Evolutionary conservation across 2,113 vertebrate genomes (phyloP).

Genomic region (Malurus cyaneus): DNA sequence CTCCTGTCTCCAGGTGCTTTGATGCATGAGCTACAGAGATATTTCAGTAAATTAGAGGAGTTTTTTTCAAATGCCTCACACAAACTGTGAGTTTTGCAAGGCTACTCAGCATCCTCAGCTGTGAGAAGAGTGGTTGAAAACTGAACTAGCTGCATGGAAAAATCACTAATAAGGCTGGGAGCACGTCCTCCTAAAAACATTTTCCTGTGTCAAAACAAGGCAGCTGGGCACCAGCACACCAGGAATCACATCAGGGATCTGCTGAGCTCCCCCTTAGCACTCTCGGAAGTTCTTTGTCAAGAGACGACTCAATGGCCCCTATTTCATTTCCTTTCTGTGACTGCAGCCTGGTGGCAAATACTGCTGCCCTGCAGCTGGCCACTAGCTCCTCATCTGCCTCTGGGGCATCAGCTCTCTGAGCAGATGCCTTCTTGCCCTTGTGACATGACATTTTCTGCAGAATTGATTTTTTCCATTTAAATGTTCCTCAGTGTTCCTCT

Average conservation of each 20-base stretch:
- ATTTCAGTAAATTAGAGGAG: neutral
- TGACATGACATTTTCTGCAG: neutral
- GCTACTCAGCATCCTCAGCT: neutral
- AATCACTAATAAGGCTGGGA: neutral
- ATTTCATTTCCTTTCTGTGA: neutral
- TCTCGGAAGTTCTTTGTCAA: neutral
- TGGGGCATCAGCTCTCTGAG: neutral
- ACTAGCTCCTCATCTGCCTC: neutral
- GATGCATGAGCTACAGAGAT: neutral
- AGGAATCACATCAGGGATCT: fast-evolving
- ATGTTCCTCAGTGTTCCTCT: neutral
- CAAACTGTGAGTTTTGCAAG: neutral
- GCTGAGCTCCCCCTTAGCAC: neutral
- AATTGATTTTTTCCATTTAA: neutral
- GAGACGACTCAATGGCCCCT: neutral
- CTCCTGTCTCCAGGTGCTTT: neutral
- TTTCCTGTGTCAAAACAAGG: neutral
- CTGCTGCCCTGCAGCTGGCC: neutral
- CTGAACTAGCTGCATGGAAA: neutral
- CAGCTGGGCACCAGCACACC: neutral
- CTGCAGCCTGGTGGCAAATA: neutral
- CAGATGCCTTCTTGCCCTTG: neutral
- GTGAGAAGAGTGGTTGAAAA: neutral
- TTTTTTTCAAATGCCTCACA: neutral
- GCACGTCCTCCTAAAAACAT: neutral